Conservation (phyloP, 2,113 vertebrate genomes). For the Beaufortia kweichowensis region DNA sequence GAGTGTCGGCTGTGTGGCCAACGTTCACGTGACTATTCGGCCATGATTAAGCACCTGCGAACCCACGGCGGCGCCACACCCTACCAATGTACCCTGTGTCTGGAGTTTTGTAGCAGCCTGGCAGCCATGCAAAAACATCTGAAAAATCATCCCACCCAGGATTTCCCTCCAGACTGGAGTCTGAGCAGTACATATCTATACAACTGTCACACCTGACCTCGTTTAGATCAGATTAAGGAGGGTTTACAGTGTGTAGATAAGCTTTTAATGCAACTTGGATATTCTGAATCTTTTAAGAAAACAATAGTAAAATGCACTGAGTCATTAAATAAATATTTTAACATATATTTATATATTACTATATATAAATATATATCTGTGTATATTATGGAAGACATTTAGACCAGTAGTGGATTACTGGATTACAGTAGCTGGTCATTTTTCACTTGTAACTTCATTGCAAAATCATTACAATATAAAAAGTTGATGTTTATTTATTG, state of each 20-base stretch:
- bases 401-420: neutral
- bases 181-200: conserved; percentile 99
- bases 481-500: neutral
- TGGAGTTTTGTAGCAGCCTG: conserved; percentile 97
- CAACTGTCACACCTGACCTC: conserved; percentile 88
- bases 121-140: conserved; percentile 99
- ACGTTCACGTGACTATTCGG: conserved; percentile 97
- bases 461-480: conserved; percentile 1
- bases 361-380: neutral
- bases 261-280: neutral
- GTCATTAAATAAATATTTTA: neutral
- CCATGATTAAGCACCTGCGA: conserved; percentile 98
- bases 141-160: conserved; percentile 94
- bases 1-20: conserved; percentile 99
- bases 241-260: neutral
- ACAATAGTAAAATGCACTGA: neutral
- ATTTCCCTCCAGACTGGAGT: conserved; percentile 96
- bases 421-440: too few species aligned
- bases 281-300: neutral
- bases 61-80: conserved; percentile 98
- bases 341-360: neutral
- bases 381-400: neutral
- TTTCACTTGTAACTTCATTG: too few species aligned
- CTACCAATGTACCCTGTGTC: conserved; percentile 98
- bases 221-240: neutral